Base-by-base conservation (phyloP, 2,888 invertebrate genomes). In the Pheosia gnoma region DNA sequence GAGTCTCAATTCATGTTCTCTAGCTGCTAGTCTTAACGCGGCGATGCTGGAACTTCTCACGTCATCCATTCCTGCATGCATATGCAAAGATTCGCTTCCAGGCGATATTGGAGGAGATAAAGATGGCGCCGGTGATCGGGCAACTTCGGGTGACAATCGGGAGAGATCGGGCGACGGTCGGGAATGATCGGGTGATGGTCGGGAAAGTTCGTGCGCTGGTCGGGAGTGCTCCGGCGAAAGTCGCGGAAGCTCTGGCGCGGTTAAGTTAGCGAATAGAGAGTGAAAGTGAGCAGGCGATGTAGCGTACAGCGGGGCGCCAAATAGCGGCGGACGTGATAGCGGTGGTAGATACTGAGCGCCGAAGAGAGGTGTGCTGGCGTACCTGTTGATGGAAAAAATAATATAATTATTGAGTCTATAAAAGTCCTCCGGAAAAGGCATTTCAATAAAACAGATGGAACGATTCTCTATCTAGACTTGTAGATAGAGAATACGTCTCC, bases 1-100 rank as follows among this genome's bases (percentile, higher is more conserved):
- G 76, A 98, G 92, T 84, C 97, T 95, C 56, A 98, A 90, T 86
- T 98, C 98, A 87, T 98, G 98, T 83, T 98, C 98, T 47, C 98
- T 94, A 0, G 98, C 98, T 77, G 98, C 98, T 58, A 98, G 89
- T 74, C 98, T 94, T 63, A 98, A 91, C 0, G 97, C 96, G 0
- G 98, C 98, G 74, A 98, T 98, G 81, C 98, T 98, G 11, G 97
- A 97, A 71, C 96, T 96, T 74, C 97, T 94, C n/a, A 97, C 94
- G 83, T 98, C 98, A 45, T 93, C 93, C 68, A 85, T 78, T 66
- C 64, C 74, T 5, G 95, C 95, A 51, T 93, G 78, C 78, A 91
- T 81, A 45, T 91, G 90, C 60, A 95, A 89, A 37, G 94, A 92
- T 74, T 91, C 92, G 74, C 88, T 89, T 0, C 92, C 93, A 0